phyloP scores from a whole-genome alignment of 2,797 vertebrate genomes.

The Rhyacichthys aspro region DNA sequence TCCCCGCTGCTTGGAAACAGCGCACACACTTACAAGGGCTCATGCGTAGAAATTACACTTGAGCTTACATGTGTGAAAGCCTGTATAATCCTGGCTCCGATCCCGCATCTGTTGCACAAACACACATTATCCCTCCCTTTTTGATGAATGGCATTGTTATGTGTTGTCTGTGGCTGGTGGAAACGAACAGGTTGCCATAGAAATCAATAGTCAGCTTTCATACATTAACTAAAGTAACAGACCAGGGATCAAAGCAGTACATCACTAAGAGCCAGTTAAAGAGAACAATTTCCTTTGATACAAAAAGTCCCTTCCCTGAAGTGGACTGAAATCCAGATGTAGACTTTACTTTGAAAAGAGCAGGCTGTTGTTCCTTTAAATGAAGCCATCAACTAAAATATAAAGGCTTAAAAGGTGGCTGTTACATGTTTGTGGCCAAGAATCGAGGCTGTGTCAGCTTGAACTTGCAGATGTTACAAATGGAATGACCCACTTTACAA shows the following conservation, averaged over 20 bases:
- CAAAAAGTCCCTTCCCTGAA: conserved; percentile 32
- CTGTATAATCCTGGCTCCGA: not conserved
- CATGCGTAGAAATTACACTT: conserved; percentile 20
- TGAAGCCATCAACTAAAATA: not conserved
- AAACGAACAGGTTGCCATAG: conserved; percentile 57
- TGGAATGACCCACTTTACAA: too few relatives aligned
- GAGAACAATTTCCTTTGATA: conserved; percentile 20
- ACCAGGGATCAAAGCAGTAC: conserved; percentile 33
- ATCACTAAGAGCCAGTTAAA: conserved; percentile 9
- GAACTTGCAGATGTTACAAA: conserved; percentile 2
- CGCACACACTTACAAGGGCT: conserved; percentile 14
- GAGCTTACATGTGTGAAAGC: conserved; percentile 5
- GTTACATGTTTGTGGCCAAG: conserved; percentile 12
- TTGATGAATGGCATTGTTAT: conserved; percentile 20
- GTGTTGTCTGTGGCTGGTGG: conserved; percentile 32
- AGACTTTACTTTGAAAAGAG: conserved; percentile 5
- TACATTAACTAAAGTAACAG: conserved; percentile 37
- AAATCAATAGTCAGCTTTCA: conserved; percentile 52
- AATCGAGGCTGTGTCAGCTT: conserved; percentile 4
- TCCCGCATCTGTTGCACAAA: conserved; percentile 11
- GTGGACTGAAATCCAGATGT: conserved; percentile 31
- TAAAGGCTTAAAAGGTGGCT: conserved; percentile 14
- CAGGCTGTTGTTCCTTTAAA: not conserved
- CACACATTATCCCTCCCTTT: conserved; percentile 11
- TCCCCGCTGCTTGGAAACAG: conserved; percentile 66